Base-by-base conservation (phyloP, 2,888 invertebrate species). In the Drosophila pullipes region DNA sequence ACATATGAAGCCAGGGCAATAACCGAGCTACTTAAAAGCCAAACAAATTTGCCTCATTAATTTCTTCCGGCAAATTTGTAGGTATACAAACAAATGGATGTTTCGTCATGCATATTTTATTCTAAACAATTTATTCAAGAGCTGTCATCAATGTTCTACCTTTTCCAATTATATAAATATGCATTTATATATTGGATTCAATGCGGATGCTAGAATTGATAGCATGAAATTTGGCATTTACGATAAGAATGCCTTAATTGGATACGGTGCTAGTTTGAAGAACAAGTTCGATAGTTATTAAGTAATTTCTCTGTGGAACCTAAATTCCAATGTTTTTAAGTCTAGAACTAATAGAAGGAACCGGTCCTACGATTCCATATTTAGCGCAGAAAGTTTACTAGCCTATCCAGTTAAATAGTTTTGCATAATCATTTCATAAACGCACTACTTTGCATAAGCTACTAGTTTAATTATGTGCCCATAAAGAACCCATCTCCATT, bases 381-480 rank as follows among this genome's bases (percentile, higher is more conserved):
- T 89, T 85, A 65, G 58, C 71, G 39, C 70, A 67, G 76, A 78
- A 78, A 79, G 85, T 70, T 64, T 63, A 70, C 65, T 72, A 72
- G 73, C 74, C 79, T 73, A 82, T 87, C 83, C 74, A 74, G 67
- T 78, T 64, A 49, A 76, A 85, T 76, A 85, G 85, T 87, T 85
- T 87, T 81, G 91, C 87, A 87, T 87, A 87, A 91, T 88, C 83
- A 71, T 75, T 76, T 82, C 78, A 91, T 90, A 91, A 91, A 73
- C 88, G 90, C 90, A 91, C 59, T 74, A 70, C 69, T 87, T 91
- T 81, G 86, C 88, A 89, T 91, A 84, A 75, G 65, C 77, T 76
- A 87, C 88, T 74, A 59, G 81, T 77, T 90, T 74, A 88, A 75
- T 90, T 85, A 85, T 90, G 83, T 72, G 77, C 72, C 70, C 66